Evolutionary conservation across 2,113 vertebrate species (phyloP), one percentile per base, ranked within the genome.

Genomic region (Sialia sialis): DNA sequence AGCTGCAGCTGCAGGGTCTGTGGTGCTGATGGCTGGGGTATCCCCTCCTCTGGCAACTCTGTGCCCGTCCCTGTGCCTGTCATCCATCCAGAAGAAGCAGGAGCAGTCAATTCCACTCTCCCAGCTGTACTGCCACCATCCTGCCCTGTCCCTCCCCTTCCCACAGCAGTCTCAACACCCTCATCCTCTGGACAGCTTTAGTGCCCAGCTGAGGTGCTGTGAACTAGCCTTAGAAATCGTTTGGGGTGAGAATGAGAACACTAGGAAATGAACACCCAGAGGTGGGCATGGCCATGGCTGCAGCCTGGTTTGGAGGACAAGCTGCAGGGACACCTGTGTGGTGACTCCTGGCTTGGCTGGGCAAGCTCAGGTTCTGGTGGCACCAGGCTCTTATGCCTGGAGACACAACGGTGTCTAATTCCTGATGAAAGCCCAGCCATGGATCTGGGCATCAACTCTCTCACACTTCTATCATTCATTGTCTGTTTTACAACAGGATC

Each of bases 1-100:
- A 16, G 2, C 36, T 0, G 0, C 29, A 87, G 56, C 52, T 43
- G 30, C 1, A 2, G 43, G 32, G 43, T 67, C 48, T 1, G 0
- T 20, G 44, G 36, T 73, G 49, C 39, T 69, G 67, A 4, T 12
- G 49, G 54, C 44, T 29, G n/a, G 10, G 9, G 3, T 25, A 41
- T 14, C 11, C 6, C 7, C 43, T 80, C 22, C 51, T 11, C 4
- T n/a, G 19, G 8, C 7, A 66, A 30, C 41, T 89, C 48, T 77
- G 25, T 74, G 38, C 29, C 58, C 26, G 7, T 62, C 46, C 22
- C 26, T 38, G 10, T 23, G 43, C 13, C 22, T 87, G 19, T 54
- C 62, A 38, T 38, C 20, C 49, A 29, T 29, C 38, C 75, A 48
- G 43, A 60, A 54, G 30, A 22, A 78, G 46, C 46, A 62, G 64